Percentiles rank a stretch among this genome's conserved stretches.
Evolutionary conservation across 2,797 vertebrate species (phyloP).

Genomic region (Acropternis orthonyx): DNA sequence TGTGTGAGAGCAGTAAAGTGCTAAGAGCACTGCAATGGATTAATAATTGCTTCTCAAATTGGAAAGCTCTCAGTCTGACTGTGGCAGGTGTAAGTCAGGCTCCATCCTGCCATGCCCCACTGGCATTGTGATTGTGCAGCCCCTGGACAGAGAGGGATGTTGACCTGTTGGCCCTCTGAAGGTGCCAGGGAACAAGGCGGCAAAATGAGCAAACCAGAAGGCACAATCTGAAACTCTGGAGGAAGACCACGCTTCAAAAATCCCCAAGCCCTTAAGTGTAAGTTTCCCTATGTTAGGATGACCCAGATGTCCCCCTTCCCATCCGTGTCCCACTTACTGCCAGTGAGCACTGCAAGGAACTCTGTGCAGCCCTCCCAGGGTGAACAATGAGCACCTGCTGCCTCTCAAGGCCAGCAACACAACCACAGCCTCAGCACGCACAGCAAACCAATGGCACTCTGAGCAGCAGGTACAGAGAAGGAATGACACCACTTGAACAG

Average conservation of each 20-base stretch:
- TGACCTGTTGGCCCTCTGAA: background rate
- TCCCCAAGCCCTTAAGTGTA: background rate
- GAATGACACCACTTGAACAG: background rate
- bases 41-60: background rate
- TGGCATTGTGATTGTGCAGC: fast-evolving
- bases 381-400: background rate
- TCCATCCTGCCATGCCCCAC: background rate
- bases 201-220: background rate
- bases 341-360: background rate
- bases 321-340: background rate
- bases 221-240: background rate
- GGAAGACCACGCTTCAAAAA: background rate
- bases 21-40: background rate
- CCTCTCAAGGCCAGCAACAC: background rate
- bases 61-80: background rate
- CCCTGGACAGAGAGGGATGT: background rate
- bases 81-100: background rate
- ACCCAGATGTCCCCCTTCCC: background rate
- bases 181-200: background rate
- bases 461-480: background rate
- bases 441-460: background rate
- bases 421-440: background rate
- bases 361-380: background rate
- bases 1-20: background rate
- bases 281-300: background rate